These are phyloP conservation scores for Nemurella pictetii DNA, from an alignment of 2,888 invertebrate genomes.

Conservation along the genomic window DNA sequence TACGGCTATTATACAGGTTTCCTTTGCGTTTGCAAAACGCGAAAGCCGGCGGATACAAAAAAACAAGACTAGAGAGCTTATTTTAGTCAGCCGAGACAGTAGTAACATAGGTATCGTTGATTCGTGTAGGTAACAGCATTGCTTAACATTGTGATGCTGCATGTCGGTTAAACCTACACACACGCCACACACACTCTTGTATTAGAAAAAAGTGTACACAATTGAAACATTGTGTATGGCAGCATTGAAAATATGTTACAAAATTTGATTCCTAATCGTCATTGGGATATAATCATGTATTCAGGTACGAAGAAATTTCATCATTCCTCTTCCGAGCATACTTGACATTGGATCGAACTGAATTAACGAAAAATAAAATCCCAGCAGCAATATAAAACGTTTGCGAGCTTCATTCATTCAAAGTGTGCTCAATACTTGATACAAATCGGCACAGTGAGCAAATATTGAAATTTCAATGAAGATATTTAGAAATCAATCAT, in stretches of 20 bases:
- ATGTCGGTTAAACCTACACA: background rate
- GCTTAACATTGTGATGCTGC: background rate
- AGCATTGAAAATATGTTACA: conserved; percentile 28
- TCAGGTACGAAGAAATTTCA: conserved; percentile 42
- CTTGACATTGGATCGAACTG: conserved; percentile 2
- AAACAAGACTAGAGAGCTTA: background rate
- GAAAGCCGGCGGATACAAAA: background rate
- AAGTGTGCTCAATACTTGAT: conserved; percentile 33
- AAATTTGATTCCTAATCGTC: conserved; percentile 33
- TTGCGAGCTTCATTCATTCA: conserved; percentile 31
- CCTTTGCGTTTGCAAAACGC: background rate
- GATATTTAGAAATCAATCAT: conserved; percentile 29
- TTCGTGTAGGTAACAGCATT: background rate
- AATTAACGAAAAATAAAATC: conserved; percentile 29
- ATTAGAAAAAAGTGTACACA: conserved; percentile 23
- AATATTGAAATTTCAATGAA: conserved; percentile 32
- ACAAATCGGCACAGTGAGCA: conserved; percentile 36
- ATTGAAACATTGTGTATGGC: conserved; percentile 7
- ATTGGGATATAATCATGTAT: conserved; percentile 37
- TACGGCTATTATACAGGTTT: background rate
- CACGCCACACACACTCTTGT: background rate
- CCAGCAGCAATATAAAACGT: conserved; percentile 31
- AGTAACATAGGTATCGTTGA: conserved; percentile 1
- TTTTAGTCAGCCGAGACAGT: conserved; percentile 4
- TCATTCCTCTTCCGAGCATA: conserved; percentile 35